Evolutionary conservation across 2,113 vertebrate genomes (phyloP), one percentile per base, ranked within the genome.

Genomic region (Nothobranchius furzeri): DNA sequence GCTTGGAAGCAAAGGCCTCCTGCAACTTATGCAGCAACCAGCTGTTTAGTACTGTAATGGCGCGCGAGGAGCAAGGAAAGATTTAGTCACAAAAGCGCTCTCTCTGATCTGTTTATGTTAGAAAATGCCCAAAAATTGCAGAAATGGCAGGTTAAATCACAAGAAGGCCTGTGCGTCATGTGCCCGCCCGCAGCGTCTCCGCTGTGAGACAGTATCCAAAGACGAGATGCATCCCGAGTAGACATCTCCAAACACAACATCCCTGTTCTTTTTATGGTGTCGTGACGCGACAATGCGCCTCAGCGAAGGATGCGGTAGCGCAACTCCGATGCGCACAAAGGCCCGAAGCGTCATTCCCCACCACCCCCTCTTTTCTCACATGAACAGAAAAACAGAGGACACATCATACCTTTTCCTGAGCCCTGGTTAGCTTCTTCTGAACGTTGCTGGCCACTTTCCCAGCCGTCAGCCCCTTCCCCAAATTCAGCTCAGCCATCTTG

Each of bases 341-440:
- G 85, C 83, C 84, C 42, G 13, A 20, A 45, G 12, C 12, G 11
- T 43, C 46, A 13, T 52, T 36, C n/a, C 55, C 59, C 20, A 8
- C 15, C 40, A 9, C 9, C 8, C 9, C 6, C n/a, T 10, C 8
- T 8, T 20, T 8, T 2, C 3, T 12, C 43, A 11, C 43, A 12
- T 12, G 2, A 45, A 45, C 43, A 45, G 9, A 11, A 8, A 20
- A 30, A 17, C 48, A 1, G 48, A 6, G 17, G 52, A 60, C 35
- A 12, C n/a, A 45, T 48, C 90, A 91, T 87, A 99, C 97, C 97
- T 99, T 98, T 82, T 99, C 97, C 73, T 99, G 97, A 9, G 97
- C 97, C 55, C 97, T 90, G 37, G 95, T 98, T n/a, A 98, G 93
- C 82, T 98, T 98, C 87, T 99, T 99, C 93, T 98, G 96, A 24